Evolutionary conservation across 2,797 vertebrate species (phyloP), one percentile per base, ranked within the genome.

Genomic region (Philypnodon macrostomus): DNA sequence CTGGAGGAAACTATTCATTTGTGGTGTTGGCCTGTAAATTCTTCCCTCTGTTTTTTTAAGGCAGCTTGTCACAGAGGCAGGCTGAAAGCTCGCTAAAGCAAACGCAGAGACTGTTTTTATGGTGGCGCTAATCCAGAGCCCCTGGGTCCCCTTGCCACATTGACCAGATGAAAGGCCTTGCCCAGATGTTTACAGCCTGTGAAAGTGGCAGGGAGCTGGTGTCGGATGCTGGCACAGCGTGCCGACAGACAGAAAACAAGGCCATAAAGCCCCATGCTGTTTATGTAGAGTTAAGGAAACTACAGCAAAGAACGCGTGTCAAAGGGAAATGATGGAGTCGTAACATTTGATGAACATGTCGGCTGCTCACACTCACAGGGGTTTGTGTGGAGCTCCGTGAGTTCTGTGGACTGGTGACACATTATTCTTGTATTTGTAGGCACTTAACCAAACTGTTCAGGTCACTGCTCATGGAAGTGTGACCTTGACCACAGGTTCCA

Each of bases 81-180:
- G 64, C 69, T 85, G 70, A 62, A 80, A 83, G 79, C 73, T 74
- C 5, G 75, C 80, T 83, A 81, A 81, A 76, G 68, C 57, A 48
- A 80, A 67, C 58, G 67, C 70, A 53, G 76, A 81, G 83, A 63
- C 61, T 74, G 74, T 81, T 84, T 89, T 86, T 82, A 89, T 82
- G 77, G 67, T 79, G 75, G 75, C 60, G 71, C 76, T 89, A 87
- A 88, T 87, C 83, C 82, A 77, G 83, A 75, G 83, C 85, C 85
- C 85, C 85, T 82, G 80, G 85, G 85, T 85, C 83, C 80, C 80
- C 58, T 79, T 78, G 77, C 77, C 84, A 78, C 85, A 84, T 72
- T 81, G 71, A 86, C 83, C 89, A 88, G 89, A 91, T 90, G 86
- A 91, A 91, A 90, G 88, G 81, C 76, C 85, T 80, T 61, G 73